Evolutionary conservation across 2,113 vertebrate genomes (phyloP).

Genomic region (Proteles cristata): DNA sequence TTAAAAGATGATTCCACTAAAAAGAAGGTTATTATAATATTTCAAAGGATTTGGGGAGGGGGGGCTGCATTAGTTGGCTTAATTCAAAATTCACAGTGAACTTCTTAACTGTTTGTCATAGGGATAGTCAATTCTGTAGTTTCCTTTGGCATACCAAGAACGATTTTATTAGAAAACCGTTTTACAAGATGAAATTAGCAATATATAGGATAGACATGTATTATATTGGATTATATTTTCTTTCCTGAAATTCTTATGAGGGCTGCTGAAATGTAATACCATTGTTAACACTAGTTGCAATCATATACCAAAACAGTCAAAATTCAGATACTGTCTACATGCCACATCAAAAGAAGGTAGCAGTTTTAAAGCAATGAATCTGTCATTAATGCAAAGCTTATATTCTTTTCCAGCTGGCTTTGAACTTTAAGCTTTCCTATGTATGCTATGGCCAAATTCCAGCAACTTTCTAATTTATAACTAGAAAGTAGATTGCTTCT

Average conservation of each 20-base stretch:
- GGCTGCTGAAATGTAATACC: neutral
- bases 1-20: slow-evolving; percentile 24
- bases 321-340: neutral
- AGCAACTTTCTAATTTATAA: neutral
- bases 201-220: slow-evolving; percentile 1
- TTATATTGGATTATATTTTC: slow-evolving; percentile 51
- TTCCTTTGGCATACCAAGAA: slow-evolving; percentile 39
- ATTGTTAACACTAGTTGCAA: neutral
- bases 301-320: neutral
- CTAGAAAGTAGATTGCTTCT: neutral
- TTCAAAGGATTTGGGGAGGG: neutral
- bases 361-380: neutral
- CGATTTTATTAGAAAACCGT: slow-evolving; percentile 51
- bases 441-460: neutral
- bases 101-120: slow-evolving; percentile 18
- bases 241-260: slow-evolving; percentile 22
- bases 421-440: neutral
- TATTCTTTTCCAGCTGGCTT: slow-evolving; percentile 22
- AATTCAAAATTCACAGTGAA: neutral
- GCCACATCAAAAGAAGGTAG: neutral
- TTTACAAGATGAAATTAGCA: slow-evolving; percentile 27
- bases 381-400: slow-evolving; percentile 9
- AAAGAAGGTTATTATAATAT: neutral
- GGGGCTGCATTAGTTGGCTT: neutral
- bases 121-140: neutral